Base-by-base conservation (phyloP, 2,888 invertebrate species). In the Drosophila conformis region DNA sequence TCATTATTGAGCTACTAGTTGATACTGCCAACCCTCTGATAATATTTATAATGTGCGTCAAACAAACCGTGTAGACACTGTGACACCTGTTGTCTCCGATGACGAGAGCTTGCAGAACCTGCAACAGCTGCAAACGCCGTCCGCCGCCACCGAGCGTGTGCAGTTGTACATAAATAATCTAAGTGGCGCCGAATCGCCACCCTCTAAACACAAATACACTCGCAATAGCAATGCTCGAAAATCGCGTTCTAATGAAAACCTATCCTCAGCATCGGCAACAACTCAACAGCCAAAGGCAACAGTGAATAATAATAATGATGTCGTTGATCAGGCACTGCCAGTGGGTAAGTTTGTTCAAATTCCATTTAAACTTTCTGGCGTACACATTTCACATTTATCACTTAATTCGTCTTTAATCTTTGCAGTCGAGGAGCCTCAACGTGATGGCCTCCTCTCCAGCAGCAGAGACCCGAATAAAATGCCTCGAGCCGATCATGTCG, bases 11-110 rank as follows among this genome's bases (percentile, higher is more conserved):
- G 57, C 62, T 18, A 78, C 82, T 84, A 76, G 79, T 84, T 87
- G 85, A 87, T 86, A 89, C 85, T 86, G 85, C 84, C 85, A 81
- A 89, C 84, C 89, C 78, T 84, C 85, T 86, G 85, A 86, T 85
- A 67, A 74, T 82, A 84, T 87, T 87, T 74, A 82, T 86, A 83
- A 89, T 83, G 74, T 86, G 76, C 82, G 82, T 79, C 65, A 73
- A 77, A 76, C 67, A 82, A 86, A 89, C 87, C 87, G 89, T 89
- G 85, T 83, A 86, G 85, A 87, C 70, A 78, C 85, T 75, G 87
- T 86, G 82, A 83, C 85, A 82, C 89, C 89, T 87, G 89, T 86
- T 84, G 83, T 86, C 84, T 86, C 85, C 64, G 85, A 86, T 29
- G 89, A 87, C 69, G 89, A 86, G 38, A 71, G 58, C 69, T 51